Conservation (phyloP, 2,113 vertebrate genomes). For the Semnornis frantzii region DNA sequence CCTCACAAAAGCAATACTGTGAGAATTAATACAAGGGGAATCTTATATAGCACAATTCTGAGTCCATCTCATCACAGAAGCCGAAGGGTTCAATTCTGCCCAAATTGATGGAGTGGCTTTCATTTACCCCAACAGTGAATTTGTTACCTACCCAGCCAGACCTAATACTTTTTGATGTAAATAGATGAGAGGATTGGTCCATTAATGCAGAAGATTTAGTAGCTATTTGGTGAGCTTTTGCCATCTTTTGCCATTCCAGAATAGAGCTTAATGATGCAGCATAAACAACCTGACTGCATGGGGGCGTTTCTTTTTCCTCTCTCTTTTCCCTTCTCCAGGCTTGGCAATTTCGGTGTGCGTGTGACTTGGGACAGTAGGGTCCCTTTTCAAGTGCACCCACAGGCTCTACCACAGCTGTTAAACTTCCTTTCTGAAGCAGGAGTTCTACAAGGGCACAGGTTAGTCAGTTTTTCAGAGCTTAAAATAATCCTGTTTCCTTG, state of each 20-base stretch:
- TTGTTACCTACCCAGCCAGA: conserved; percentile 50
- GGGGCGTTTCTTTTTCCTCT: not conserved
- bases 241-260: conserved; percentile 57
- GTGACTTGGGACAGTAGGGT: conserved; percentile 15
- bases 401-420: conserved; percentile 40
- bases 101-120: conserved; percentile 45
- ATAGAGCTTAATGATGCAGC: conserved; percentile 49
- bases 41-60: not conserved
- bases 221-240: conserved; percentile 38
- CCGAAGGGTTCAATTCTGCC: not conserved
- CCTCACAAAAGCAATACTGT: not conserved
- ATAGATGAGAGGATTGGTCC: conserved; percentile 36
- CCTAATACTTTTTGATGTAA: conserved; percentile 25
- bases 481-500: conserved; percentile 67
- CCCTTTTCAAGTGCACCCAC: conserved; percentile 34
- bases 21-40: not conserved
- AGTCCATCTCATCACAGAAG: not conserved
- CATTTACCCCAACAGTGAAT: conserved; percentile 52
- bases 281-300: not conserved
- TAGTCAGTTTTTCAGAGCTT: conserved; percentile 56
- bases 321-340: not conserved
- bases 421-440: conserved; percentile 41
- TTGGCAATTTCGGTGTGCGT: not conserved
- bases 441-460: conserved; percentile 50
- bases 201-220: conserved; percentile 62